Base-by-base conservation (phyloP, 2,113 vertebrate genomes). In the Circaetus gallicus region DNA sequence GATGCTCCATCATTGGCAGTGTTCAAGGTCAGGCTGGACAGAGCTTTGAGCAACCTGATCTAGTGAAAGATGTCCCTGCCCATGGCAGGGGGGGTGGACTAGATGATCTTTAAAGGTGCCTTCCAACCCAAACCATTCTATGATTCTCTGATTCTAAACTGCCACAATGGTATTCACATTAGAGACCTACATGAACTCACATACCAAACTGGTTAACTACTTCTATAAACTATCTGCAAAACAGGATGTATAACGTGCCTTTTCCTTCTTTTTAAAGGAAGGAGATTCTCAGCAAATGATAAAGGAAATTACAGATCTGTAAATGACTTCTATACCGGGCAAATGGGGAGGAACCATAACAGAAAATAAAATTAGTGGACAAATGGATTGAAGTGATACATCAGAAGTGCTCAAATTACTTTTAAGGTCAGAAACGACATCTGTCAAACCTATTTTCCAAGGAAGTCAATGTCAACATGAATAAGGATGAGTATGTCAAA, bases 1-100 rank as follows among this genome's bases (percentile, higher is more conserved):
- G n/a, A 5, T 55, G 25, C 13, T 6, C 62, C 45, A 16, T n/a
- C 24, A 5, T 2, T 36, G 25, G 20, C 15, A 26, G 21, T 13
- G 26, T 47, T 53, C 40, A 38, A 25, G n/a, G 24, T 2, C 38
- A 77, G 13, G 53, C 0, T 45, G 38, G 28, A 45, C 0, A 0
- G 6, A 5, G 34, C 25, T 62, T 7, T 36, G 36, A 66, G 25
- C 13, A 53, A 29, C 28, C 16, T 53, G 52, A 11, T 17, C 16
- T 53, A 29, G 52, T 53, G 28, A 53, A 53, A 53, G 52, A 17
- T 53, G 40, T 50, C 49, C 49, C 49, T 50, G 49, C 49, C 24
- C 49, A 50, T 50, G 13, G 24, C 49, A 50, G 4, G 49, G 7
- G 49, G 49, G 24, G 25, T 50, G 49, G 49, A 50, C 24, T 50